Evolutionary conservation across 1,140 invertebrate species (phyloP), one percentile per base, ranked within the genome.

Genomic region (Calliopsis andreniformis): DNA sequence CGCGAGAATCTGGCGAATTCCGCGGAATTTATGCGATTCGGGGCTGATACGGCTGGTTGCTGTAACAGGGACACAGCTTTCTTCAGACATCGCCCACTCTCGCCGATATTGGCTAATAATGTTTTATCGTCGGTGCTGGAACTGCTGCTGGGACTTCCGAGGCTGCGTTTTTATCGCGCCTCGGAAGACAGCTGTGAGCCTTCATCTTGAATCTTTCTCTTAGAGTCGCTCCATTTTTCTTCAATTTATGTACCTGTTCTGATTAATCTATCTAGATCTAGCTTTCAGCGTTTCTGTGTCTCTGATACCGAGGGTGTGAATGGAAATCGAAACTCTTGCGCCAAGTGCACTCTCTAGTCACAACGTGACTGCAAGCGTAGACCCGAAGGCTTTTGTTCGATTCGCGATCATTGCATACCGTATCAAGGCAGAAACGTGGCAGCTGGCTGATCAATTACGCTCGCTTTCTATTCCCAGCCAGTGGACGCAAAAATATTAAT

Each of bases 41-140:
- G 10, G 35, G 10, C 35, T 5, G 35, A 39, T 39, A 39, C 10
- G 10, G 35, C 35, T 10, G 4, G 35, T 10, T 47, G 1, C 45
- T 18, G 0, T 6, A 12, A n/a, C 47, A 6, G 20, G 30, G 30
- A 8, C 30, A 23, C 43, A n/a, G 30, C 62, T 51, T 49, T 1
- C 68, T 28, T 10, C 1, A 3, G 47, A 14, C 63, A 72, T 61
- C 56, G 25, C 23, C 56, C n/a, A 14, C 23, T 62, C 58, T 51
- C 6, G 45, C 28, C 45, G 58, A 71, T 62, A 62, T 51, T 71
- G 58, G 69, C 58, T 72, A 72, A 72, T 72, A 72, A 72, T 72
- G 45, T 72, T 72, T 72, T 72, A 72, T 63, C 69, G 69, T 23
- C 7, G n/a, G 5, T 7, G 39, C 18, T n/a, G 12, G 14, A 32